These are phyloP conservation scores for Oasisia sp. DNA, from an alignment of 2,888 invertebrate genomes.

Conservation along the genomic window DNA sequence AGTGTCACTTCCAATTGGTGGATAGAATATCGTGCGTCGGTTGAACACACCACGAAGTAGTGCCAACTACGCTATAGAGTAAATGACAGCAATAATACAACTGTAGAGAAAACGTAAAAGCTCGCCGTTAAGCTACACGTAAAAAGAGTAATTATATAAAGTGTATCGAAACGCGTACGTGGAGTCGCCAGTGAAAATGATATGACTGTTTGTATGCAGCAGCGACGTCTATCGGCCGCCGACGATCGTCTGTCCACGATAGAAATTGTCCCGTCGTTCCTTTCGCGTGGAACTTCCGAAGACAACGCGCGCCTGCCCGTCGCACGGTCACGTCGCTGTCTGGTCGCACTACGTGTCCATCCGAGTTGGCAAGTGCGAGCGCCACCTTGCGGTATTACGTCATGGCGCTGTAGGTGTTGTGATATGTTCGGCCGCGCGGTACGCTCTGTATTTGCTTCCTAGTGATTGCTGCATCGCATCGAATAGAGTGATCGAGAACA, in stretches of 20 bases:
- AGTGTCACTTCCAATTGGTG: too few species aligned
- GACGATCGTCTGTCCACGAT: not conserved
- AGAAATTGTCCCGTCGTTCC: not conserved
- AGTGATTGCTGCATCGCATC: not conserved
- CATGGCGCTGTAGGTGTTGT: not conserved
- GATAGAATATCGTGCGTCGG: too few species aligned
- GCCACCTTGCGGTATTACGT: not conserved
- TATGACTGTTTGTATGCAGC: conserved; percentile 6
- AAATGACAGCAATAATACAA: not conserved
- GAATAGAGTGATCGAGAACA: not conserved
- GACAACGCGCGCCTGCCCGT: not conserved
- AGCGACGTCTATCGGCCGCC: not conserved
- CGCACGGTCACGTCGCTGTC: too few species aligned
- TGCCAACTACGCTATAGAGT: not conserved
- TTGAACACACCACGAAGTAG: not conserved
- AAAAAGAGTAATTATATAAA: not conserved
- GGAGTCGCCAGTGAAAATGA: not conserved
- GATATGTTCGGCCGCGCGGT: not conserved
- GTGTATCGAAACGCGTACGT: not conserved
- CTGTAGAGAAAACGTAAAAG: not conserved
- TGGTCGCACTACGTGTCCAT: not conserved
- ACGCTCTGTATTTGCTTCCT: not conserved
- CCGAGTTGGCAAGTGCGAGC: not conserved
- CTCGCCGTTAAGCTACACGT: not conserved
- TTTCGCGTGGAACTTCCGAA: not conserved